Base-by-base conservation (phyloP, 2,888 invertebrate species). In the Oscheius sp. region DNA sequence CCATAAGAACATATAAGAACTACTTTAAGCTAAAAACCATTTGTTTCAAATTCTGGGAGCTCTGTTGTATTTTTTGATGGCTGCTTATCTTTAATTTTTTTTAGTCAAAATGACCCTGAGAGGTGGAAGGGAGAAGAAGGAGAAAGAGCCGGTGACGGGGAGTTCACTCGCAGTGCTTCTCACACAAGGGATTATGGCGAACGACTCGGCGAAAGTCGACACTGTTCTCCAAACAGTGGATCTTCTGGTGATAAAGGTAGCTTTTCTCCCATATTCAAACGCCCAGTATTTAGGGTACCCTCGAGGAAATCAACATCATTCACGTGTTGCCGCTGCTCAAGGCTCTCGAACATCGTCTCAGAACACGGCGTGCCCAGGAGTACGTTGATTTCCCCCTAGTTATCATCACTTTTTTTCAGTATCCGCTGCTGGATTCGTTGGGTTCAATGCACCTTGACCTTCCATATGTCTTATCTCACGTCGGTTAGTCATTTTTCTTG, bases 161-260 rank as follows among this genome's bases (percentile, higher is more conserved):
- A 11, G 70, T 60, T 76, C 76, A 9, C 37, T 73, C 33, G 72
- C 76, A 13, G 58, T 76, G 48, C 76, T 76, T 10, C 66, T 76
- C 33, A 68, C 76, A 3, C 76, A 76, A 55, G 76, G 76, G 7
- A 42, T 76, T 29, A 72, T 73, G 76, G 72, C 76, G 32, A 76
- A 76, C 47, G 76, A 76, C 55, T 32, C 71, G 21, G 51, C 60
- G 7, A 76, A 76, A 57, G 59, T 76, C 9, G 76, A 76, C 62
- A 62, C 68, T 3, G 76, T 76, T 5, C 72, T 76, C 5, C 58
- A 51, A 21, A 65, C 72, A 32, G 59, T 48, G 4, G 59, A 62
- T 35, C 35, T 66, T 29, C 51, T 10, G 29, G 59, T 72, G 21
- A 66, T 76, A 29, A 57, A 72, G 37, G 76, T 76, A 21, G 42